Evolutionary conservation across 2,113 vertebrate genomes (phyloP).

Genomic region (Dascyllus trimaculatus): DNA sequence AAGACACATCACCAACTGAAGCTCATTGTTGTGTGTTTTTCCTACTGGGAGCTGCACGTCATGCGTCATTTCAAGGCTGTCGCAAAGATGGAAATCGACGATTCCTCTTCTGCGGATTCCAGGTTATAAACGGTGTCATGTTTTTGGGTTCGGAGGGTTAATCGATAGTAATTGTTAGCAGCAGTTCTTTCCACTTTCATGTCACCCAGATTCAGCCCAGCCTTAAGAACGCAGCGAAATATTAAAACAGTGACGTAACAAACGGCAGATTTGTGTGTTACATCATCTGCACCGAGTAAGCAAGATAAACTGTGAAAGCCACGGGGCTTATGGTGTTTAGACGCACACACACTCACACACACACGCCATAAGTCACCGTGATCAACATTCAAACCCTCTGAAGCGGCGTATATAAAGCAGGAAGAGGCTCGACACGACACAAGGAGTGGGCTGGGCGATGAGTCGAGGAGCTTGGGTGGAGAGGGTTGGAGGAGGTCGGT

Average conservation of each 20-base stretch:
- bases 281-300: constrained; percentile 27
- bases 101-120: too few relatives aligned
- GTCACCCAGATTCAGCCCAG: too few relatives aligned
- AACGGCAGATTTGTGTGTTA: constrained; percentile 30
- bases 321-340: constrained; percentile 7
- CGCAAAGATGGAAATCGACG: too few relatives aligned
- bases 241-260: constrained; percentile 1
- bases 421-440: constrained; percentile 11
- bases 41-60: too few relatives aligned
- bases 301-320: constrained; percentile 25
- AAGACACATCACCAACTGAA: too few relatives aligned
- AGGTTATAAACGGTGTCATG: too few relatives aligned
- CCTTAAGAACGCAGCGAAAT: background rate
- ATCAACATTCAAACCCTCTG: constrained; percentile 20
- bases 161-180: too few relatives aligned
- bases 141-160: too few relatives aligned
- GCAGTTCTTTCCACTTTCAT: too few relatives aligned
- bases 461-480: background rate
- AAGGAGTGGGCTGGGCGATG: background rate
- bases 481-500: too few relatives aligned
- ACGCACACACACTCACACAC: constrained; percentile 4
- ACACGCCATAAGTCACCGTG: background rate
- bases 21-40: too few relatives aligned
- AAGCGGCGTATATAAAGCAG: constrained; percentile 17
- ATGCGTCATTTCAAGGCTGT: too few relatives aligned